Percentiles rank a stretch among this genome's conserved stretches.
phyloP scores from a whole-genome alignment of 2,888 invertebrate species.

The Tenthredo distinguenda region DNA sequence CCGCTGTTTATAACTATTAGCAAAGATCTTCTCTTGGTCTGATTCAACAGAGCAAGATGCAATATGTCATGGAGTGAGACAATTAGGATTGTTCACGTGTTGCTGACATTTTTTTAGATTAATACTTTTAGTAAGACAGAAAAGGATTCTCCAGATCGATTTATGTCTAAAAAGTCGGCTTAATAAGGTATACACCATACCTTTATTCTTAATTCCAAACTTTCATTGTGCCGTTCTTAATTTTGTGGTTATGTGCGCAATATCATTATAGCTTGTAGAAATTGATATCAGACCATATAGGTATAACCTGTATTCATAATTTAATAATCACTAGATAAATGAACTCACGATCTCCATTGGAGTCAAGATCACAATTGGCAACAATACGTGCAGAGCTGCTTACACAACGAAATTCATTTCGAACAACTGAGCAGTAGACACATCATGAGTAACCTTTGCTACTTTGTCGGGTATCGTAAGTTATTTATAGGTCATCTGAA shows the following conservation, averaged over 20 bases:
- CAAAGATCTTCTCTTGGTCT: neutral
- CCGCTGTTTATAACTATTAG: neutral
- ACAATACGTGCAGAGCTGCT: neutral
- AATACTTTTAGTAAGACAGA: neutral
- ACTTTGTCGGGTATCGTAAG: neutral
- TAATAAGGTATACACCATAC: neutral
- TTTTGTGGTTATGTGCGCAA: conserved; percentile 18
- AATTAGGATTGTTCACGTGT: neutral
- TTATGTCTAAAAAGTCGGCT: neutral
- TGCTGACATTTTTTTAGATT: neutral
- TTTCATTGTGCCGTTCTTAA: neutral
- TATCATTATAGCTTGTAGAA: neutral
- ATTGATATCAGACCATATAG: neutral
- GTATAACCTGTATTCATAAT: neutral
- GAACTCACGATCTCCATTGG: neutral
- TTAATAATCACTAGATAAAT: neutral
- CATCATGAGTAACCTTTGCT: neutral
- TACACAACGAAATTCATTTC: neutral
- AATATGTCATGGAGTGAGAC: neutral
- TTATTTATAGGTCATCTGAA: neutral
- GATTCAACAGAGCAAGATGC: neutral
- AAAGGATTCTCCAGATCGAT: neutral
- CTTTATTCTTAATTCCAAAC: neutral
- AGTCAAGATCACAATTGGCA: neutral
- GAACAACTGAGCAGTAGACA: neutral